Evolutionary conservation across 2,888 invertebrate species (phyloP).

Genomic region (Leptopilina syphax): DNA sequence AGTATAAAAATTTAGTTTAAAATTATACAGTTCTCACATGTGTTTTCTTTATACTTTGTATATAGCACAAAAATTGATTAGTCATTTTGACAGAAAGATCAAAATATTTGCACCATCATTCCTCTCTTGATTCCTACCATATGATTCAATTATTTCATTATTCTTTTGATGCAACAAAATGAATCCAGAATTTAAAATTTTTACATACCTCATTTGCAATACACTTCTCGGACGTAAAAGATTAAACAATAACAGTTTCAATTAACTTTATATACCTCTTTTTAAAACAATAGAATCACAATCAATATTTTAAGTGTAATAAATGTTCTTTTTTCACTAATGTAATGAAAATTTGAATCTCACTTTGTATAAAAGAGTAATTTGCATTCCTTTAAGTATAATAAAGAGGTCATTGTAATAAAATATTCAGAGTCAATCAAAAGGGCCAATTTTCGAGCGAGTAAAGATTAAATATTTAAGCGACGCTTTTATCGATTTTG

Average conservation of each 20-base stretch:
- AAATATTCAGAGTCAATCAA: constrained; percentile 12
- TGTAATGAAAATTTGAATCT: not conserved
- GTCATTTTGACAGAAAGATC: not conserved
- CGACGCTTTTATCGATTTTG: constrained; percentile 2
- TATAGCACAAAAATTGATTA: not conserved
- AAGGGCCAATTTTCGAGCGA: not conserved
- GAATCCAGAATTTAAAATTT: too few relatives aligned
- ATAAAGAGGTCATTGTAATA: not conserved
- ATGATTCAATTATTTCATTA: constrained; percentile 8
- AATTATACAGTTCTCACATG: not conserved
- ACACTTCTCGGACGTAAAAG: too few relatives aligned
- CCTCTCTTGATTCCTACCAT: too few relatives aligned
- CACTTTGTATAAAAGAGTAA: not conserved
- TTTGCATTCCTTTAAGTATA: not conserved
- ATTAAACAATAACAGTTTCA: too few relatives aligned
- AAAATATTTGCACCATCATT: constrained; percentile 9
- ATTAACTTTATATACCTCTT: too few relatives aligned
- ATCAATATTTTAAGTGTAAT: too few relatives aligned
- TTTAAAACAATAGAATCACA: too few relatives aligned
- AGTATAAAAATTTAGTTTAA: constrained; percentile 18
- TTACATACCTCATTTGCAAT: too few relatives aligned
- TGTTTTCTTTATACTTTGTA: not conserved
- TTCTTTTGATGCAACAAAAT: too few relatives aligned
- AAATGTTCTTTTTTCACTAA: not conserved
- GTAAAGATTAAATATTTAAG: constrained; percentile 32